Conservation (phyloP, 2,797 vertebrate species). For the Enteromius mattozi region DNA sequence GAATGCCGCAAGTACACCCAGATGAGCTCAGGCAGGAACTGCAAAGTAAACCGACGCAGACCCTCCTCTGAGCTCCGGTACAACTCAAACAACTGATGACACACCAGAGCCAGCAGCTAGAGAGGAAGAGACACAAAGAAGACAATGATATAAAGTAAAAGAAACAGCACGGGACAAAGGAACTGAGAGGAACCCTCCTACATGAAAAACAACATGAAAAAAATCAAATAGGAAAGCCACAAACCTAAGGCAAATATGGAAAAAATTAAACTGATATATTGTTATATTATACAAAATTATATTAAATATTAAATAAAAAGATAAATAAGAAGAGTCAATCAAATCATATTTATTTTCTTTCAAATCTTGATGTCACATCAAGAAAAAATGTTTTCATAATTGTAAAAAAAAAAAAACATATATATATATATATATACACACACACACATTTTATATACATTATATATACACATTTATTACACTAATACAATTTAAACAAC, state of each 20-base stretch:
- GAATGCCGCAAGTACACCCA: slow-evolving; percentile 94
- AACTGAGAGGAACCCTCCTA: not conserved
- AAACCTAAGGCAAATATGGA: not conserved
- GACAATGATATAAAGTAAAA: not conserved
- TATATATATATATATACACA: too few relatives aligned
- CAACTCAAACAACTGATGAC: slow-evolving; percentile 97
- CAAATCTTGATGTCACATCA: not conserved
- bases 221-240: not conserved
- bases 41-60: slow-evolving; percentile 94
- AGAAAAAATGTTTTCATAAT: not conserved
- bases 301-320: not conserved
- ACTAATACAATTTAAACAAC: not conserved
- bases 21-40: slow-evolving; percentile 95
- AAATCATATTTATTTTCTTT: not conserved
- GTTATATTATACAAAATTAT: not conserved
- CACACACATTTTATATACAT: too few relatives aligned
- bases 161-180: not conserved
- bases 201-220: not conserved
- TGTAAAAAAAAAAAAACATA: not conserved
- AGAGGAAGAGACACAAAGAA: not conserved
- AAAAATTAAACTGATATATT: not conserved
- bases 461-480: not conserved
- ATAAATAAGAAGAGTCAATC: not conserved
- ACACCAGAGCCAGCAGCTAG: slow-evolving; percentile 95
- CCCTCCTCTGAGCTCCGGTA: slow-evolving; percentile 94